Conservation (phyloP, 2,888 invertebrate genomes). For the Schizaphis graminum region DNA sequence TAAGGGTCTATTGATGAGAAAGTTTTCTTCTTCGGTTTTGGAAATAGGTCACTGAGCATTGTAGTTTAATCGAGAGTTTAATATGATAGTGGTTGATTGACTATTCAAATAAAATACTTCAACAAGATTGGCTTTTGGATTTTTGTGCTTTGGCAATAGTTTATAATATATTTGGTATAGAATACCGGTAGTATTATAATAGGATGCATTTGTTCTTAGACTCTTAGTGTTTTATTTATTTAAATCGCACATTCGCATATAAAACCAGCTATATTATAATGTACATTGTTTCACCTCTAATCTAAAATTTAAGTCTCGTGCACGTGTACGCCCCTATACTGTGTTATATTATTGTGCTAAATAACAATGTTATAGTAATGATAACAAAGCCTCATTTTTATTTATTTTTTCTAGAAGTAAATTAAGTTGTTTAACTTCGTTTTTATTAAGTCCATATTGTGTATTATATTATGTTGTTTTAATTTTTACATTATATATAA, state of each 20-base stretch:
- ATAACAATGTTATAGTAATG: not conserved
- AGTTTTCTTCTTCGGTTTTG: conserved; percentile 54
- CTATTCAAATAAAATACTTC: not conserved
- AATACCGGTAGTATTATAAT: conserved; percentile 23
- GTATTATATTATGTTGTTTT: not conserved
- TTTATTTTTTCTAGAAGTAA: conserved; percentile 12
- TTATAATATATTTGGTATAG: not conserved
- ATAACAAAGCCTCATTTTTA: conserved; percentile 33
- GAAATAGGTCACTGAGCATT: conserved; percentile 51
- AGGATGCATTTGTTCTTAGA: not conserved
- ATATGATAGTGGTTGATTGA: conserved; percentile 10
- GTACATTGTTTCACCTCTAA: conserved; percentile 18
- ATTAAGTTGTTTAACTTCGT: not conserved
- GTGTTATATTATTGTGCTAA: conserved; percentile 20
- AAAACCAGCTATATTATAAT: not conserved
- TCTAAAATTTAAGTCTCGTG: conserved; percentile 34
- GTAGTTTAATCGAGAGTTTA: not conserved
- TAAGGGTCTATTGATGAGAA: conserved; percentile 38
- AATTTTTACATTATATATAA: not conserved
- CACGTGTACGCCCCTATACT: not conserved
- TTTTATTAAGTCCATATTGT: not conserved
- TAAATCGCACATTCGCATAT: not conserved
- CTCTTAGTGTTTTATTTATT: conserved; percentile 6
- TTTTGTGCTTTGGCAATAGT: not conserved
- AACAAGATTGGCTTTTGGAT: not conserved